Evolutionary conservation across 2,888 invertebrate species (phyloP).

Genomic region (Melolontha melolontha): DNA sequence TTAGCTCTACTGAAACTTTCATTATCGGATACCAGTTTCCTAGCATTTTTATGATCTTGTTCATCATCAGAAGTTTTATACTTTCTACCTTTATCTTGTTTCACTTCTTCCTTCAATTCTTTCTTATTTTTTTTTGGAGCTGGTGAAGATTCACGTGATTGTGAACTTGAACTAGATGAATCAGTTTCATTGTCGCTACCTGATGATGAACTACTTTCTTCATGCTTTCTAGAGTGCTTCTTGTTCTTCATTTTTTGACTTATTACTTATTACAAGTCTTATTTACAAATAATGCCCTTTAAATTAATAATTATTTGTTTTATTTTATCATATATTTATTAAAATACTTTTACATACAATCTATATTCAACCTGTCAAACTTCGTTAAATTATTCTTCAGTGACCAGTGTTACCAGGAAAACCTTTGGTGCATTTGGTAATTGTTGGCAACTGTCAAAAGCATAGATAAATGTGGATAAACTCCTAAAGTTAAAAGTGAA

Average conservation of each 20-base stretch:
- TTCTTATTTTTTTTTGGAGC: conserved; percentile 22
- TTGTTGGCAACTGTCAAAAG: too few species aligned
- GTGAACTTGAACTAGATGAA: conserved; percentile 32
- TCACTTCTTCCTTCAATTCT: conserved; percentile 9
- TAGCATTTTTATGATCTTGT: neutral
- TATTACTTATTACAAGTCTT: neutral
- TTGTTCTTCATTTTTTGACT: conserved; percentile 11
- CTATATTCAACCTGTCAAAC: too few species aligned
- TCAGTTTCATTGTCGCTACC: conserved; percentile 30
- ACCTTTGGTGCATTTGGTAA: too few species aligned
- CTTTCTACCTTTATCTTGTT: conserved; percentile 3
- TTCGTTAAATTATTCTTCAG: too few species aligned
- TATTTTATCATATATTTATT: too few species aligned
- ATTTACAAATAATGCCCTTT: too few species aligned
- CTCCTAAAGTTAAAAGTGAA: too few species aligned
- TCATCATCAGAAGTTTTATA: conserved; percentile 8
- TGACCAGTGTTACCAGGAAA: too few species aligned
- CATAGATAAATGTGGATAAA: too few species aligned
- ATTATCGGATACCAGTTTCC: conserved; percentile 10
- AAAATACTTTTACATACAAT: too few species aligned
- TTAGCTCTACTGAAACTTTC: conserved; percentile 31
- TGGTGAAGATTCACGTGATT: conserved; percentile 26
- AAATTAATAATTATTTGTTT: too few species aligned
- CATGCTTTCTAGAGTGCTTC: conserved; percentile 9
- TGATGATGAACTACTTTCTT: conserved; percentile 30